Percentiles rank a stretch among this genome's conserved stretches.
These are phyloP conservation scores for Bombus turneri DNA, from an alignment of 1,140 invertebrate genomes.

Conservation along the genomic window DNA sequence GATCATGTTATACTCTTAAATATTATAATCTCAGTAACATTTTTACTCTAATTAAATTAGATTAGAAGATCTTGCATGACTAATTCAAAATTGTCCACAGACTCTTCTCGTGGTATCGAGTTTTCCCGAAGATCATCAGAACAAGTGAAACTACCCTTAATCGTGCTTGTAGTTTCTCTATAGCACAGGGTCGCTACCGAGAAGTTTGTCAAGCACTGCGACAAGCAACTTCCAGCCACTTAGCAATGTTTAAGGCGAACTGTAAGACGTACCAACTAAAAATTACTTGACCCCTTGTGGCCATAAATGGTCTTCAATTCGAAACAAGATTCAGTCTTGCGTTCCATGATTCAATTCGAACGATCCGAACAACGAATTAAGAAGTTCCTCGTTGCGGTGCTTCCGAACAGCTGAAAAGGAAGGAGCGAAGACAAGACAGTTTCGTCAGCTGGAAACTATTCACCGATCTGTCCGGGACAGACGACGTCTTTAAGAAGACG, in stretches of 20 bases:
- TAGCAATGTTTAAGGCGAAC: background rate
- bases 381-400: slow-evolving; percentile 37
- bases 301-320: background rate
- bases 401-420: slow-evolving; percentile 11
- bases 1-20: background rate
- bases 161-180: background rate
- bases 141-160: no score
- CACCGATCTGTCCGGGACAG: slow-evolving; percentile 56
- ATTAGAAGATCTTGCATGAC: no score
- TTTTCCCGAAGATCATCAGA: no score
- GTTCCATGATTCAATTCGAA: background rate
- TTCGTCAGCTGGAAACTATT: slow-evolving; percentile 63
- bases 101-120: no score
- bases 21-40: background rate
- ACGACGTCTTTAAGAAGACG: slow-evolving; percentile 54
- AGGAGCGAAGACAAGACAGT: slow-evolving; percentile 25
- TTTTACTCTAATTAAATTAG: background rate
- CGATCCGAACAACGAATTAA: slow-evolving; percentile 20
- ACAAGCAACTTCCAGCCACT: slow-evolving; percentile 19
- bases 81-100: background rate
- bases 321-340: background rate
- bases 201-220: background rate
- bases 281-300: slow-evolving; percentile 7
- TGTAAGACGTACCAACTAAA: background rate
- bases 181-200: background rate